Base-by-base conservation (phyloP, 2,888 invertebrate species). In the Hymenopus coronatus region DNA sequence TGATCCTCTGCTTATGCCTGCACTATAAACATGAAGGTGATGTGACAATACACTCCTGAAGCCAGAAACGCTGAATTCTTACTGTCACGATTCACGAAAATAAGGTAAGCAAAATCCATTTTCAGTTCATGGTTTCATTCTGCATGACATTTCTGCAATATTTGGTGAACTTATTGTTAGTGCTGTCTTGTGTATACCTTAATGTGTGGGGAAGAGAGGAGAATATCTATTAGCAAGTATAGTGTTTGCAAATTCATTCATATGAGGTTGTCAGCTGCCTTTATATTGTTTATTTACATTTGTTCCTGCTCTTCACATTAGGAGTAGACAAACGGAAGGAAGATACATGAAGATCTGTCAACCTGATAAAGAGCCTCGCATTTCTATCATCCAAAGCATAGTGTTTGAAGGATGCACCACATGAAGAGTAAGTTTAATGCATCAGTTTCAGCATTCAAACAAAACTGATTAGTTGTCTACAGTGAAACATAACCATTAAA, bases 1-100 rank as follows among this genome's bases (percentile, higher is more conserved):
- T 87, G 25, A 82, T 25, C 28, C 28, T 87, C 8, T 87, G 27
- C 82, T 86, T 86, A 70, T 86, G 54, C 28, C 54, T 86, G 28
- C 27, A 82, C 30, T 87, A 33, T 82, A 87, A 81, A 30, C 82
- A 82, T 87, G 25, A 87, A 70, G 82, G 82, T 87, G 82, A 87
- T 87, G 87, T 87, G 87, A 87, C 82, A 87, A 28, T 70, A 70
- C 54, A 70, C 20, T 20, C 54, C 54, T 70, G 20, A 70, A 70
- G 54, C 54, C 54, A 70, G 54, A 70, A 70, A 70, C 15, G 20
- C 54, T 25, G 54, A 6, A 70, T 20, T 70, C 54, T 70, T 70
- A 70, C 54, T 70, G 54, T 70, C 54, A 70, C 54, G 54, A 70
- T 70, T 70, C 54, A 70, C 54, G 54, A 70, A 70, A 70, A 25